Conservation (phyloP, 2,113 vertebrate genomes). For the Elanoides forficatus region DNA sequence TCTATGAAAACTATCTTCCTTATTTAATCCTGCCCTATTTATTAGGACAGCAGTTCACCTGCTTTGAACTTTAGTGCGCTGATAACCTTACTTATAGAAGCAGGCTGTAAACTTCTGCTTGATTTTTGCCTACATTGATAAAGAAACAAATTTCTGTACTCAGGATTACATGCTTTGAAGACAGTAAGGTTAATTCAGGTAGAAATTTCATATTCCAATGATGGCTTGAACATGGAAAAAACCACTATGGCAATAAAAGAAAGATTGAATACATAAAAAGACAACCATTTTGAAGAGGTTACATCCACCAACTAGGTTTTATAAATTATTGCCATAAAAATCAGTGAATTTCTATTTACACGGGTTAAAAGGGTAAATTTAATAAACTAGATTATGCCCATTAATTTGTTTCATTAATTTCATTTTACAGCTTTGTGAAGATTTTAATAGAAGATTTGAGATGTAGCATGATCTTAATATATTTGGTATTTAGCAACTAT, state of each 20-base stretch:
- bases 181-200: background rate
- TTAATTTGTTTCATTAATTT: slow-evolving; percentile 21
- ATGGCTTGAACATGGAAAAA: background rate
- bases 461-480: background rate
- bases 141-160: background rate
- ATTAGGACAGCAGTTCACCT: background rate
- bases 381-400: background rate
- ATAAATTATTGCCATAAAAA: background rate
- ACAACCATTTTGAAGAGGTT: background rate
- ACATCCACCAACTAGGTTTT: background rate
- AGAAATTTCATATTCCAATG: background rate
- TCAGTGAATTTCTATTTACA: background rate
- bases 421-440: background rate
- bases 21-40: background rate
- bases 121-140: background rate
- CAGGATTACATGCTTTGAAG: background rate
- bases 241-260: background rate
- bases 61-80: background rate
- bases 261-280: background rate
- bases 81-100: background rate
- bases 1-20: background rate
- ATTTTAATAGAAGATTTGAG: slow-evolving; percentile 10
- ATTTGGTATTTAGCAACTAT: background rate
- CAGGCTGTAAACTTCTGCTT: background rate
- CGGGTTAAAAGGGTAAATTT: background rate